Evolutionary conservation across 2,113 vertebrate species (phyloP), one percentile per base, ranked within the genome.

Genomic region (Hepsetus odoe): DNA sequence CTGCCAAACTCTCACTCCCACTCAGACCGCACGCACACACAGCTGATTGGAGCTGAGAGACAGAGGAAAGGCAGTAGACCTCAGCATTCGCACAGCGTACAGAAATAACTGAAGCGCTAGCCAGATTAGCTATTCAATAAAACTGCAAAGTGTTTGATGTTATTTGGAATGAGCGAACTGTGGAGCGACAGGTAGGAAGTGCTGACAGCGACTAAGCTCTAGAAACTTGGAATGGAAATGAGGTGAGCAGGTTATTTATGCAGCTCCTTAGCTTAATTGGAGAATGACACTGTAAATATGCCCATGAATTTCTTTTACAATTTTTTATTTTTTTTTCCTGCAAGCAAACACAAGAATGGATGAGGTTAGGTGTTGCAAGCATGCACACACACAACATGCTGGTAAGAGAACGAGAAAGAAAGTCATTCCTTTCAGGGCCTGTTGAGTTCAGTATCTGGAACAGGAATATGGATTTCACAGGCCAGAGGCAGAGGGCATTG

Each of bases 101-200:
- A 22, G 58, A 79, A 62, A 79, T 79, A 72, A 79, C 76, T 55
- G 68, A 49, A 64, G 76, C 64, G 76, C 30, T 30, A 71, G 67
- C 40, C 76, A 78, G 76, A 78, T 78, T 78, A 78, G 55, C 42
- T 71, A 55, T 71, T 68, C 59, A 78, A 64, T 59, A 30, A 71
- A 58, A 51, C 67, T 62, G 76, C 76, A 78, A 62, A 61, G 42
- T 62, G 56, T 62, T 71, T 71, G 44, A 33, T 46, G 68, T 53
- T 71, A 35, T 71, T 71, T 71, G 76, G 76, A 71, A 18, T 44
- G 46, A 62, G 67, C 30, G 16, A 22, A 58, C 76, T 24, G 46
- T 9, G 66, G 64, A 32, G 28, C 38, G 33, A n/a, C 40, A 30
- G 67, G 33, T 51, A 46, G 64, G 76, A 71, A 72, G 68, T 79